phyloP scores from a whole-genome alignment of 1,140 invertebrate genomes.

The Drosophila azteca region DNA sequence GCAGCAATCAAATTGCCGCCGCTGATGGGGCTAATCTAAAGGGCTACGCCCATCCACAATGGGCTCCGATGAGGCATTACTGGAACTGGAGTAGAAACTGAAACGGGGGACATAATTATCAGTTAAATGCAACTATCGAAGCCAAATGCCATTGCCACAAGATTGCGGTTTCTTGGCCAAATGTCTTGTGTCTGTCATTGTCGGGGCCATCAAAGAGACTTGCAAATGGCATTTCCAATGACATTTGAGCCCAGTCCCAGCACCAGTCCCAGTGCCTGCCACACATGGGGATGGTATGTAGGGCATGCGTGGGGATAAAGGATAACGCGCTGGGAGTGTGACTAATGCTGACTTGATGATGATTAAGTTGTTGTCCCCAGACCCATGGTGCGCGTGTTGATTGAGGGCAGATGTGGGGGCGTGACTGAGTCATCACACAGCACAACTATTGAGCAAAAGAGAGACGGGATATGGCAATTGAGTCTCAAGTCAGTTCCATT shows the following conservation, averaged over 20 bases:
- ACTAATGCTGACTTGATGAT: conserved; percentile 78
- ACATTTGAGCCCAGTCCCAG: conserved; percentile 56
- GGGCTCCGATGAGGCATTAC: conserved; percentile 25
- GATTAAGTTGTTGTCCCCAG: conserved; percentile 73
- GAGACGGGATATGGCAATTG: conserved; percentile 17
- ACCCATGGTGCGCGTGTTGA: conserved; percentile 55
- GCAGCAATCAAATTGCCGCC: conserved; percentile 30
- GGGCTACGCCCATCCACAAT: conserved; percentile 7
- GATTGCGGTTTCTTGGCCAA: conserved; percentile 50
- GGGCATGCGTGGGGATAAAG: conserved; percentile 31
- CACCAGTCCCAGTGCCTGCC: conserved; percentile 1
- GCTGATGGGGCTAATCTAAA: conserved; percentile 56
- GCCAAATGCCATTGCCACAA: conserved; percentile 9
- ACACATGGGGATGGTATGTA: conserved; percentile 1
- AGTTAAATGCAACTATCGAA: conserved; percentile 52
- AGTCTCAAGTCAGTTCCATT: conserved; percentile 28
- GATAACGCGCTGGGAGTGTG: conserved; percentile 71
- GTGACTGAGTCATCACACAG: conserved; percentile 30
- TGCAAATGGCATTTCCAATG: conserved; percentile 72
- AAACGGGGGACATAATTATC: conserved; percentile 69
- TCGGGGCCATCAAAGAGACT: conserved; percentile 72
- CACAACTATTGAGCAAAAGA: conserved; percentile 48
- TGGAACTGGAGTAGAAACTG: conserved; percentile 39
- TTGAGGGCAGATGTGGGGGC: conserved; percentile 55
- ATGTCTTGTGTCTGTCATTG: conserved; percentile 71